A percentile compares a stretch with the other conserved stretches of the same genome.
Conservation (phyloP, 30 jellyfish, hydroid and myxozoan species). For the Pseudorhiza aurosa region DNA sequence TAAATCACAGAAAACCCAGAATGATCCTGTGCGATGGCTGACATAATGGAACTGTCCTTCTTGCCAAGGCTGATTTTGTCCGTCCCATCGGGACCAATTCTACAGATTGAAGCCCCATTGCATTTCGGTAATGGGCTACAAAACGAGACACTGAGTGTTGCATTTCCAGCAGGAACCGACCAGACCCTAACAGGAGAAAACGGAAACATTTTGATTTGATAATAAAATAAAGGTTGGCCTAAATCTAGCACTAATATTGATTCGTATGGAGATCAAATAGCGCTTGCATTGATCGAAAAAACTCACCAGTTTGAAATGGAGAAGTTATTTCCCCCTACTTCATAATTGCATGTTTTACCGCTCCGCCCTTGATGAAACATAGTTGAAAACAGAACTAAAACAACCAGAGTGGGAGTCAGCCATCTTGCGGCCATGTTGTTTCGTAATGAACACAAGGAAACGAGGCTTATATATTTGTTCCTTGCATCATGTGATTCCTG, state of each 20-base stretch:
- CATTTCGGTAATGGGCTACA: constrained; percentile 29
- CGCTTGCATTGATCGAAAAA: background rate
- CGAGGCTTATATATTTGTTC: background rate
- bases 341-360: background rate
- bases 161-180: constrained; percentile 27
- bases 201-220: background rate
- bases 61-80: constrained; percentile 12
- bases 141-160: constrained; percentile 9
- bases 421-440: background rate
- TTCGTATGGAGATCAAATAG: background rate
- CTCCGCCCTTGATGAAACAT: background rate
- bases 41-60: background rate
- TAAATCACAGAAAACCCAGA: constrained; percentile 39
- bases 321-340: constrained; percentile 10
- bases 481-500: background rate
- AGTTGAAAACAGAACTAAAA: background rate
- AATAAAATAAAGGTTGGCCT: background rate
- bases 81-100: constrained; percentile 7
- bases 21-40: constrained; percentile 32
- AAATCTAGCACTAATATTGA: background rate
- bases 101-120: constrained; percentile 27
- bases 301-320: constrained; percentile 34
- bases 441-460: background rate
- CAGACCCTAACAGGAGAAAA: constrained; percentile 23
- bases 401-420: background rate